phyloP scores from a whole-genome alignment of 2,888 invertebrate species.

The Amphipoea lucens region DNA sequence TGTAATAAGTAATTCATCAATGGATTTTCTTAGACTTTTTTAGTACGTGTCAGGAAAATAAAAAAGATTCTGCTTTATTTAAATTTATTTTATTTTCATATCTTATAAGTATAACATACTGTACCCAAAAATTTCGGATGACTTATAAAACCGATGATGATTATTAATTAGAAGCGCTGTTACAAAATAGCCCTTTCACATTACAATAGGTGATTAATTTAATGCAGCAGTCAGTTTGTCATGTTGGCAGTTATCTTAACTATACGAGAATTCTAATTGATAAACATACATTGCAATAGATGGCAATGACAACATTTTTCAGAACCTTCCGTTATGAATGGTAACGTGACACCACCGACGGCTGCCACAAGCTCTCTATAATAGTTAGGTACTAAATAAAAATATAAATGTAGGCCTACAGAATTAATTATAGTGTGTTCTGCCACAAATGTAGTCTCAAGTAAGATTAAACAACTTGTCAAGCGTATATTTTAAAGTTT shows the following conservation, averaged over 20 bases:
- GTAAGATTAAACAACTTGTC: slow-evolving; percentile 34
- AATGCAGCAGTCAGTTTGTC: slow-evolving; percentile 80
- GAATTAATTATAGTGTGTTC: slow-evolving; percentile 59
- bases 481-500: slow-evolving; percentile 38
- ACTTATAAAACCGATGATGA: slow-evolving; percentile 33
- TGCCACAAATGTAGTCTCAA: slow-evolving; percentile 44
- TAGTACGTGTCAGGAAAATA: background rate
- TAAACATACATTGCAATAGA: slow-evolving; percentile 56
- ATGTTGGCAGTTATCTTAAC: slow-evolving; percentile 70
- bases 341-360: slow-evolving; percentile 90
- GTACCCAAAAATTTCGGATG: slow-evolving; percentile 46
- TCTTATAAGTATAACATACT: slow-evolving; percentile 16
- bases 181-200: slow-evolving; percentile 51
- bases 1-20: background rate
- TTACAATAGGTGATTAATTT: slow-evolving; percentile 45
- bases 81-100: slow-evolving; percentile 37
- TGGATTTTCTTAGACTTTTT: background rate
- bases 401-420: slow-evolving; percentile 60
- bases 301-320: slow-evolving; percentile 60
- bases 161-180: slow-evolving; percentile 37
- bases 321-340: slow-evolving; percentile 75
- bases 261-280: slow-evolving; percentile 58
- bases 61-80: background rate
- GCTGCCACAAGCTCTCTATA: slow-evolving; percentile 83
- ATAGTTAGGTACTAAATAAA: slow-evolving; percentile 71